These are phyloP conservation scores for Chymomyza fuscimana DNA, from an alignment of 2,888 invertebrate genomes.

Conservation along the genomic window DNA sequence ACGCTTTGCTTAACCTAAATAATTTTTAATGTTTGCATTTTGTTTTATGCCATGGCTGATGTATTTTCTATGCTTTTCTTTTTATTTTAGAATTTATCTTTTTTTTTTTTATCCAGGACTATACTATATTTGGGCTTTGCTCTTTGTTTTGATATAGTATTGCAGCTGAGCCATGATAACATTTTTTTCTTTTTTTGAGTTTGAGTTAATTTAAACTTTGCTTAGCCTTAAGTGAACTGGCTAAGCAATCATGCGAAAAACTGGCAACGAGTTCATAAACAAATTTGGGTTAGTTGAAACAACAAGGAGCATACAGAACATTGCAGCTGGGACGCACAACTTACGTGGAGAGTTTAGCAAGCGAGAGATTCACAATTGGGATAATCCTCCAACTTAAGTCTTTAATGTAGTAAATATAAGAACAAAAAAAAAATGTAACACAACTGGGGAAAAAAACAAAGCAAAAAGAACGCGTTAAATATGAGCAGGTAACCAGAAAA, in stretches of 20 bases:
- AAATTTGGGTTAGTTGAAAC: conserved; percentile 7
- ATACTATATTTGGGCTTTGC: not conserved
- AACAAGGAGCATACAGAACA: not conserved
- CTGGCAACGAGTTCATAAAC: conserved; percentile 6
- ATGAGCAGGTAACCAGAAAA: not conserved
- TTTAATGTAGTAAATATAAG: not conserved
- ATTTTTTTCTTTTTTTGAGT: conserved; percentile 7
- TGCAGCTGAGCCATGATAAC: conserved; percentile 1
- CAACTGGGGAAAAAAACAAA: not conserved
- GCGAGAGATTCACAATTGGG: not conserved
- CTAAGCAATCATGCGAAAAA: conserved; percentile 25
- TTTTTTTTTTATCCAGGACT: not conserved
- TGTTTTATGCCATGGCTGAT: conserved; percentile 22
- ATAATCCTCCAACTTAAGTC: not conserved
- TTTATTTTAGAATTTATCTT: conserved; percentile 14
- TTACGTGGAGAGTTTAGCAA: not conserved
- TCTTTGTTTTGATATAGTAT: conserved; percentile 5
- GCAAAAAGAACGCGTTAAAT: not conserved
- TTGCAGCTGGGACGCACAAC: not conserved
- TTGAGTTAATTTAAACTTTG: conserved; percentile 12
- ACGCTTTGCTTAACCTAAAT: conserved; percentile 70
- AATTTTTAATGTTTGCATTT: conserved; percentile 57
- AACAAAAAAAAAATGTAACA: not conserved
- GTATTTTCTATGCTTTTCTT: conserved; percentile 29
- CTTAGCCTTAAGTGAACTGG: conserved; percentile 18